Base-by-base conservation (phyloP, 2,797 vertebrate genomes). In the Rhadinocentrus ornatus region DNA sequence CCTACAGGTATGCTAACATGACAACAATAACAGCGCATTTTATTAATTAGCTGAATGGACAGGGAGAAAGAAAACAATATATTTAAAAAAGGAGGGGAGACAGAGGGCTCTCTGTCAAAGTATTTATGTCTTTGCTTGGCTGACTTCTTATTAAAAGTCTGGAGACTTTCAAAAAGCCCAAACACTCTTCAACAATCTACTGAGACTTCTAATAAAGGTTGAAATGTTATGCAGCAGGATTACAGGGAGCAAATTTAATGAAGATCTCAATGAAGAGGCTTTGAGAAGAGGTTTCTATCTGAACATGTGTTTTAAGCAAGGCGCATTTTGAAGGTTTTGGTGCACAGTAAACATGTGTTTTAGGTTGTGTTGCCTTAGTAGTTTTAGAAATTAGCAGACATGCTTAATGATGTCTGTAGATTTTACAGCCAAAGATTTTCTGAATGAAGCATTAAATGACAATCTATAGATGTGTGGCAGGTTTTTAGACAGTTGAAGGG, bases 311-410 rank as follows among this genome's bases (percentile, higher is more conserved):
- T 86, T 82, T 67, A 63, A 56, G 61, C 69, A 12, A 6, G 29
- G 48, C 62, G 50, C 69, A 37, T 75, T 59, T 50, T 54, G 77
- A 37, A n/a, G 63, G 10, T 68, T 77, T 64, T 58, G 68, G 2
- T 65, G 56, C 66, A 74, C 61, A 48, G 80, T 85, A 86, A 87
- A 88, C 88, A 89, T 75, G 60, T 86, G 82, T 87, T 90, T 80
- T n/a, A 9, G 69, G 60, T 85, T 76, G 76, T 15, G 16, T 77
- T 50, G 66, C 71, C 63, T 83, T 53, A 69, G 78, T 81, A 75
- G 70, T 90, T 93, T 87, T 69, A 66, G 62, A 86, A 92, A 93
- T 91, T 90, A 91, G 89, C 85, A 72, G 78, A 78, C 86, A 64
- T 32, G 72, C 68, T 82, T 89, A 89, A 90, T 88, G 76, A 84